Evolutionary conservation across 2,113 vertebrate genomes (phyloP).

Genomic region (Callopanchax toddi): DNA sequence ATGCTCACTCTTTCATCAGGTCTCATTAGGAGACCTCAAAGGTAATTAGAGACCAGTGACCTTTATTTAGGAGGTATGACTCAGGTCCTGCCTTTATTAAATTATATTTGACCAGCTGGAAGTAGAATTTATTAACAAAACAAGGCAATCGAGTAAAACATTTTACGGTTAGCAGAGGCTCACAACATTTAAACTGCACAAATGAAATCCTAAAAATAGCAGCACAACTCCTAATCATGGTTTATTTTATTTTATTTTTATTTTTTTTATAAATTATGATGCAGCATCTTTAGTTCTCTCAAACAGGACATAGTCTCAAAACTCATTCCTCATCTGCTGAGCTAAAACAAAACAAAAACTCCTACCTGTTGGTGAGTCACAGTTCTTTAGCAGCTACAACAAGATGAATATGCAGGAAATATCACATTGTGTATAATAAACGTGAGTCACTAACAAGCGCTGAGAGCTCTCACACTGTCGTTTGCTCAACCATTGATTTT

Average conservation of each 20-base stretch:
- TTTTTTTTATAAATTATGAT: not conserved
- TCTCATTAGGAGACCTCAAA: constrained; percentile 49
- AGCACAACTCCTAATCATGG: not conserved
- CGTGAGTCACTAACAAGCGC: constrained; percentile 19
- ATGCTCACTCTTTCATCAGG: constrained; percentile 33
- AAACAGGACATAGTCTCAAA: constrained; percentile 22
- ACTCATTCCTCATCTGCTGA: constrained; percentile 36
- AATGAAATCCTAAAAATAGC: not conserved
- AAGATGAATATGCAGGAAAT: constrained; percentile 24
- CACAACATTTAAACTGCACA: not conserved
- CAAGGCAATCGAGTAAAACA: not conserved
- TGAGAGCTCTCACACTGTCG: constrained; percentile 3
- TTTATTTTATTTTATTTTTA: too few species aligned
- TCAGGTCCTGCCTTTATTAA: constrained; percentile 28
- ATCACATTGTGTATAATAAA: constrained; percentile 24
- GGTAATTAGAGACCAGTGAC: constrained; percentile 62
- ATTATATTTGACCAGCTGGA: constrained; percentile 21
- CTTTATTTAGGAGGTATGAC: constrained; percentile 51
- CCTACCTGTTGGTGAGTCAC: constrained; percentile 62
- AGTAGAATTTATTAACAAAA: not conserved
- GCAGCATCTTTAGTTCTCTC: not conserved
- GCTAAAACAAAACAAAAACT: constrained; percentile 46
- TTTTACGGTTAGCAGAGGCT: too few species aligned
- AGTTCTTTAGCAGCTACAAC: constrained; percentile 25
- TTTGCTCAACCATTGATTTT: constrained; percentile 32